A percentile compares a stretch with the other conserved stretches of the same genome.
phyloP scores from a whole-genome alignment of 1,140 invertebrate species.

The Drosophila sp. region DNA sequence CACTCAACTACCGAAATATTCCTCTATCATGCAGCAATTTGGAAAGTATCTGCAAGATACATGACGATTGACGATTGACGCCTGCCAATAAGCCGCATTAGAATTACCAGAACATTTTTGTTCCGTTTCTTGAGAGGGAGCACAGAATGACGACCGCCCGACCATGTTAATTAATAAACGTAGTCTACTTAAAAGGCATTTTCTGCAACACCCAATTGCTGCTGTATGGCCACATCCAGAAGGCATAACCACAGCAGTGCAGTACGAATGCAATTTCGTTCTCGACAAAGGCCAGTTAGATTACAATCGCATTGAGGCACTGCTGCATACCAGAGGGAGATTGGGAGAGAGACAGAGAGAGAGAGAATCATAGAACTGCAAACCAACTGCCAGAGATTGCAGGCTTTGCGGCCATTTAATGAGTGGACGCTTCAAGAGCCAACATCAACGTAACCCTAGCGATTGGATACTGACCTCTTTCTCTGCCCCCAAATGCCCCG shows the following conservation, averaged over 20 bases:
- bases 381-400: constrained; percentile 48
- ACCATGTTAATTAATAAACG: constrained; percentile 64
- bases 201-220: constrained; percentile 48
- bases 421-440: constrained; percentile 19
- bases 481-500: background rate
- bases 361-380: constrained; percentile 8
- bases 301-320: constrained; percentile 3
- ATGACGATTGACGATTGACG: background rate
- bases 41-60: background rate
- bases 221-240: constrained; percentile 14
- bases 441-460: constrained; percentile 17
- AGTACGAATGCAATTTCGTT: constrained; percentile 54
- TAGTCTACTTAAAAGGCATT: constrained; percentile 49
- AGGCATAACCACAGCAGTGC: constrained; percentile 7
- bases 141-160: background rate
- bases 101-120: background rate
- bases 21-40: background rate
- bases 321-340: constrained; percentile 17
- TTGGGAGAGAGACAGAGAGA: too few relatives aligned
- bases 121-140: too few relatives aligned
- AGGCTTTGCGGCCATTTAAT: constrained; percentile 58
- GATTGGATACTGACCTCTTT: constrained; percentile 1
- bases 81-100: background rate
- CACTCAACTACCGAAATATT: background rate
- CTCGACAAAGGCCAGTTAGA: constrained; percentile 24